Base-by-base conservation (phyloP, 2,113 vertebrate genomes). In the Atrichornis clamosus region DNA sequence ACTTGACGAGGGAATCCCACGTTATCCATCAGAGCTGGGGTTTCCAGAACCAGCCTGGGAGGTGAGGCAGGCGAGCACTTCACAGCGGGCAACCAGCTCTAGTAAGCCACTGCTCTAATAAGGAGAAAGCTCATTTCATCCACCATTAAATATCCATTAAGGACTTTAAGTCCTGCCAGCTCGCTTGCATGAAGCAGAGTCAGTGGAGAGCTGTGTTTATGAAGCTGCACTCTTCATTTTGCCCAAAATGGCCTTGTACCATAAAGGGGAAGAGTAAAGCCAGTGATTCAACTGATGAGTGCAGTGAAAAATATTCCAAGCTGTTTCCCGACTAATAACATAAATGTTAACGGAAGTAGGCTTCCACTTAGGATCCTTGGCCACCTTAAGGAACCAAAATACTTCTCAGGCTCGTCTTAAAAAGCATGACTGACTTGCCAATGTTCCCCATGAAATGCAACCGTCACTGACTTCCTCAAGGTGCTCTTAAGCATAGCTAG, bases 61-160 rank as follows among this genome's bases (percentile, higher is more conserved):
- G 53, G n/a, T 76, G 69, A 96, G 74, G 79, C 74, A 82, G 91
- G 93, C 84, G 62, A 92, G 65, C 73, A 28, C 41, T 87, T 81
- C 21, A 72, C 9, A 7, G 53, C 89, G 56, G 44, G 49, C 55
- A 55, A 75, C 50, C 65, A 42, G 28, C 53, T 68, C 18, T 79
- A 69, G 62, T 78, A 89, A 84, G 53, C 52, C 62, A 33, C 77
- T 24, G 49, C 0, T 1, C 74, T 92, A 91, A 84, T 56, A 52
- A 82, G 65, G 56, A 84, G 77, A 92, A 72, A 87, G 81, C 44
- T 87, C 62, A 76, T 94, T 95, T 95, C 77, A 93, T 58, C 81
- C 77, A 33, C 69, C 84, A 94, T 94, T 96, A 93, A 95, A 91
- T 93, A 73, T 11, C 89, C 58, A 91, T 89, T 94, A 95, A 93